A percentile compares a stretch with the other conserved stretches of the same genome.
phyloP scores from a whole-genome alignment of 30 jellyfish, hydroid and myxozoan genomes.

The Catostylus mosaicus region DNA sequence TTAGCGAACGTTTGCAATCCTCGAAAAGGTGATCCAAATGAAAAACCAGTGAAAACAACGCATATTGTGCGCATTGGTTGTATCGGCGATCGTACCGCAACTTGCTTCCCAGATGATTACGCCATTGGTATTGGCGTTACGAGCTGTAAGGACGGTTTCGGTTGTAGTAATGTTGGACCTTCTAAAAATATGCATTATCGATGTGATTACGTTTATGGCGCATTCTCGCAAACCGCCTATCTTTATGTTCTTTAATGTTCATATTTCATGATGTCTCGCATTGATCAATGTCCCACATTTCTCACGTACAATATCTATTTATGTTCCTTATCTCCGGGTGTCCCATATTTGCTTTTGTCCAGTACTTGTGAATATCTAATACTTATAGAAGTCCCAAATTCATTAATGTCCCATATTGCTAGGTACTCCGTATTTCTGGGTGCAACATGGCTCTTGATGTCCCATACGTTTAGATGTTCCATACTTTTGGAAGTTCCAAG shows the following conservation, averaged over 20 bases:
- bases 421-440: no score
- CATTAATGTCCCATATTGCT: no score
- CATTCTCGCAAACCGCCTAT: conserved; percentile 96
- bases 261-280: no score
- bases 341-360: no score
- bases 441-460: no score
- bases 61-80: conserved; percentile 97
- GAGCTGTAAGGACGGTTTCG: conserved; percentile 99
- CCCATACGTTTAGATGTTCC: no score
- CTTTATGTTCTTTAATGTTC: conserved; percentile 81
- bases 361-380: no score
- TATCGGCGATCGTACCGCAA: conserved; percentile 98
- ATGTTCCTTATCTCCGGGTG: no score
- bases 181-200: conserved; percentile 97
- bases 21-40: conserved; percentile 91
- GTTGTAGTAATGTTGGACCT: conserved; percentile 98
- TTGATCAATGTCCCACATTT: no score
- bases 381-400: no score
- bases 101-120: conserved; percentile 99
- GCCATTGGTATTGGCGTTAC: conserved; percentile 99
- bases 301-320: no score
- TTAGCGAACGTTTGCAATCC: conserved; percentile 96
- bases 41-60: conserved; percentile 91
- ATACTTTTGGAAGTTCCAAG: no score
- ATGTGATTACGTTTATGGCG: conserved; percentile 98